A percentile compares a stretch with the other conserved stretches of the same genome.
phyloP scores from a whole-genome alignment of 2,797 vertebrate genomes.

The Dendrocincla fuliginosa region DNA sequence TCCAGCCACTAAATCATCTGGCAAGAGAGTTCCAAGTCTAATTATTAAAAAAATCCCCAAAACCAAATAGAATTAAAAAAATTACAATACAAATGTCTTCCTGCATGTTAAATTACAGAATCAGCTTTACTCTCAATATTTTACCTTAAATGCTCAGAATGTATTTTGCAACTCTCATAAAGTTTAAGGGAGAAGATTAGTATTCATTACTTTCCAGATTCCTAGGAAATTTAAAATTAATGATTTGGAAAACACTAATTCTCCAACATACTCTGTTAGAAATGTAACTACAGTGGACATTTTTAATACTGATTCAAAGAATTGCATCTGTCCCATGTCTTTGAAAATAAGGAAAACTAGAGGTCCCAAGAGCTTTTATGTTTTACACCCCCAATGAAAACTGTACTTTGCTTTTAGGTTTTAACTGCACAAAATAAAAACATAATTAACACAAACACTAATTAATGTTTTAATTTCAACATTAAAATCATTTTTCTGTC shows the following conservation, averaged over 20 bases:
- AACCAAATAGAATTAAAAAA: background rate
- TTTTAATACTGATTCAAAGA: background rate
- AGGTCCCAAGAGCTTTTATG: background rate
- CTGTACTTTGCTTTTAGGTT: background rate
- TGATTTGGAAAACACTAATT: background rate
- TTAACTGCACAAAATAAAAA: background rate
- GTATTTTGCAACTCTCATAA: background rate
- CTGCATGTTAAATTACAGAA: background rate
- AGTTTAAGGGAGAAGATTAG: background rate
- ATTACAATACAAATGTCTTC: background rate
- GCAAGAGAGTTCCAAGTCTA: background rate
- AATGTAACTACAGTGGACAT: background rate
- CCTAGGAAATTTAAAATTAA: background rate
- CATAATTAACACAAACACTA: background rate
- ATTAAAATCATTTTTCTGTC: background rate
- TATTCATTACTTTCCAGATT: background rate
- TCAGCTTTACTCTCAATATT: background rate
- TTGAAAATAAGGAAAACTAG: background rate
- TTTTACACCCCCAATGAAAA: background rate
- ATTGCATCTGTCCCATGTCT: background rate
- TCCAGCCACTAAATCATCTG: background rate
- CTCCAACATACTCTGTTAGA: background rate
- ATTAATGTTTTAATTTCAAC: background rate
- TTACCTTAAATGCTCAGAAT: rapidly evolving
- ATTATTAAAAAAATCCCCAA: background rate